Evolutionary conservation across 2,113 vertebrate genomes (phyloP).

Genomic region (Myrmophylax atrothorax): DNA sequence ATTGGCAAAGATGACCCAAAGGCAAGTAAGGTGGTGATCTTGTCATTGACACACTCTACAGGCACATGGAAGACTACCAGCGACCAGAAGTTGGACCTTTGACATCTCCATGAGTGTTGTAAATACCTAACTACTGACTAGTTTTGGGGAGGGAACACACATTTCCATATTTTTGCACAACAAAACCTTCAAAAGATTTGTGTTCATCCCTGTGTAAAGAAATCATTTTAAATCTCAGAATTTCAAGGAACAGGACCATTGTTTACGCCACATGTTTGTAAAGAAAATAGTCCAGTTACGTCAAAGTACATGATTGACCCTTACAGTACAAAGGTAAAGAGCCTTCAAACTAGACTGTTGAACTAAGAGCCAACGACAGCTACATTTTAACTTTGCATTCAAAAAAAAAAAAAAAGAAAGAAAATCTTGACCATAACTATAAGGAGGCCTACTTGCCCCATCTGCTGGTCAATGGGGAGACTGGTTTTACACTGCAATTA

Average conservation of each 20-base stretch:
- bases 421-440: neutral
- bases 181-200: slow-evolving; percentile 37
- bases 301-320: slow-evolving; percentile 41
- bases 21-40: neutral
- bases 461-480: slow-evolving; percentile 54
- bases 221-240: slow-evolving; percentile 34
- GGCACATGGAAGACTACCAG: neutral
- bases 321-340: slow-evolving; percentile 63
- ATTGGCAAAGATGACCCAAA: neutral
- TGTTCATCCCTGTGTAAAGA: slow-evolving; percentile 31
- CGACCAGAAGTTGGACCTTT: neutral
- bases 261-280: slow-evolving; percentile 64
- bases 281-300: slow-evolving; percentile 63
- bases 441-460: slow-evolving; percentile 63
- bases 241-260: slow-evolving; percentile 60
- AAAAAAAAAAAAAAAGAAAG: neutral
- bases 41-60: neutral
- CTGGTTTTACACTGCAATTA: neutral
- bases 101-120: neutral
- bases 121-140: slow-evolving; percentile 30
- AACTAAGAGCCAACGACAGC: slow-evolving; percentile 22
- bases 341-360: neutral
- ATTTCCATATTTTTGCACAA: neutral
- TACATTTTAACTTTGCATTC: slow-evolving; percentile 47
- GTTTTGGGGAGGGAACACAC: slow-evolving; percentile 35